phyloP scores from a whole-genome alignment of 2,797 vertebrate species.

The Danio jaintianensis region DNA sequence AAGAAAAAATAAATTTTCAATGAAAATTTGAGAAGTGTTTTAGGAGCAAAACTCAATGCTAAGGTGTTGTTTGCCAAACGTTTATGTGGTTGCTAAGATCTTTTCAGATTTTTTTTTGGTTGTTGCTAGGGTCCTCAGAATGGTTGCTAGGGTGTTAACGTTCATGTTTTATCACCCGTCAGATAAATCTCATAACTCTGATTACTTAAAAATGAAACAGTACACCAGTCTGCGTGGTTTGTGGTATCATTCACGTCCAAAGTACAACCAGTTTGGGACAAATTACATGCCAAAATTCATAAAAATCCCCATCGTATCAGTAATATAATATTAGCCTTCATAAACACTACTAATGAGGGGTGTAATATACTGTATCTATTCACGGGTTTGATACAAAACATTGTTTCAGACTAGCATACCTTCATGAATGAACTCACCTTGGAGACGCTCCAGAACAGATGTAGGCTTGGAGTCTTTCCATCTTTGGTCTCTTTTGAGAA shows the following conservation, averaged over 20 bases:
- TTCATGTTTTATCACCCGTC: not conserved
- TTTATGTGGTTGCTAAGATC: not conserved
- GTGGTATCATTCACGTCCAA: not conserved
- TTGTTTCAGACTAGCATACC: conserved; percentile 12
- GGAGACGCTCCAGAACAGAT: conserved; percentile 54
- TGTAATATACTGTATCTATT: conserved; percentile 8
- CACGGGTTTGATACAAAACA: conserved; percentile 18
- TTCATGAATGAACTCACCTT: conserved; percentile 13
- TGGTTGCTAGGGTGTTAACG: not conserved
- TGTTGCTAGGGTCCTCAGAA: not conserved
- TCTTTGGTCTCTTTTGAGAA: conserved; percentile 57
- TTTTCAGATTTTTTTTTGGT: not conserved
- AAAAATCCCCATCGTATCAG: not conserved
- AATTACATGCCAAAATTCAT: not conserved
- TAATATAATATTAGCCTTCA: not conserved
- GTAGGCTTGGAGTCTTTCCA: conserved; percentile 61
- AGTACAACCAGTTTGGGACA: not conserved
- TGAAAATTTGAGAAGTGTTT: not conserved
- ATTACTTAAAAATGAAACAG: not conserved
- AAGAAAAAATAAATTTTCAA: not conserved
- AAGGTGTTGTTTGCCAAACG: not conserved
- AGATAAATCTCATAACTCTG: not conserved
- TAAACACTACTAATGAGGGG: conserved; percentile 10
- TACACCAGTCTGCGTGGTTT: not conserved
- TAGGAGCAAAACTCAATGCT: not conserved